phyloP scores from a whole-genome alignment of 2,797 vertebrate species.

The Sebastes goodei region DNA sequence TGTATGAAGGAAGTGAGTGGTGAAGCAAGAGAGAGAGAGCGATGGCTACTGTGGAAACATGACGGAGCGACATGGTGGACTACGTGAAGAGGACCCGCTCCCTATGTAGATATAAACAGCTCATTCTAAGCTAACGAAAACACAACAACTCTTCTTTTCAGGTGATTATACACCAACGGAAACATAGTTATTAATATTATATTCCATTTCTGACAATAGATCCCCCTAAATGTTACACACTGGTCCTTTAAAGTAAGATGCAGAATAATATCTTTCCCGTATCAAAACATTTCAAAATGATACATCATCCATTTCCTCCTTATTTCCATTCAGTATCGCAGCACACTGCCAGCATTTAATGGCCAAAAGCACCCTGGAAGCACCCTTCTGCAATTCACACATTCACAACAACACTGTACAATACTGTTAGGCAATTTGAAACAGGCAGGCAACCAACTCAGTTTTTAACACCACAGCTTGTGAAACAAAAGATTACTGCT shows the following conservation, averaged over 20 bases:
- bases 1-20: too few relatives aligned
- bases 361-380: background rate
- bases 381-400: background rate
- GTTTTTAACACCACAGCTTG: background rate
- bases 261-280: background rate
- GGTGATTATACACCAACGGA: too few relatives aligned
- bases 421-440: background rate
- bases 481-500: background rate
- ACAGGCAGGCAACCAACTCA: background rate
- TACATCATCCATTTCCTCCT: background rate
- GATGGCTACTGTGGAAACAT: too few relatives aligned
- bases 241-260: background rate
- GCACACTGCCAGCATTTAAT: background rate
- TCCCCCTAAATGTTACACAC: background rate
- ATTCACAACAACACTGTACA: background rate
- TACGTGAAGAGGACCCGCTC: too few relatives aligned
- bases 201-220: too few relatives aligned
- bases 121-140: too few relatives aligned
- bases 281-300: background rate
- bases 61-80: fast-evolving
- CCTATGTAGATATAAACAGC: too few relatives aligned
- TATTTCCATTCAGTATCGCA: background rate
- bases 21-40: too few relatives aligned
- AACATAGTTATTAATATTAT: too few relatives aligned
- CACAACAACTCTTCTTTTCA: too few relatives aligned